Percentiles rank a stretch among this genome's conserved stretches.
phyloP scores from a whole-genome alignment of 1,140 invertebrate genomes.

The Caligus rogercresseyi region DNA sequence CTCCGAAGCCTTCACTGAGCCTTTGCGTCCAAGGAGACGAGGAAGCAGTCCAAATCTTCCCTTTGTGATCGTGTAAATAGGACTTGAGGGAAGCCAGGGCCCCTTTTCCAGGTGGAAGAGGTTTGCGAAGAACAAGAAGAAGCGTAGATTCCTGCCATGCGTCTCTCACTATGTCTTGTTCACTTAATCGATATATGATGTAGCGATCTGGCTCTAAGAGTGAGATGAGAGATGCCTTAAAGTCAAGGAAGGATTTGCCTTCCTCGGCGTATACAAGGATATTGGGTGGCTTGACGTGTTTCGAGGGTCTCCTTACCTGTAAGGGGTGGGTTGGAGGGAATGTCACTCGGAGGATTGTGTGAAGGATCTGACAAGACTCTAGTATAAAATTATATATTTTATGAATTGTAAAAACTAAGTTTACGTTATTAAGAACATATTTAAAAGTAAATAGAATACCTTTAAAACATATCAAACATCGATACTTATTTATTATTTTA shows the following conservation, averaged over 20 bases:
- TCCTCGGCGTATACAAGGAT: neutral
- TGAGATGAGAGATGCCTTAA: neutral
- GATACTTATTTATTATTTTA: no score
- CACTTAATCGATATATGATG: neutral
- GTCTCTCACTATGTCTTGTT: no score
- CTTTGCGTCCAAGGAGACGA: neutral
- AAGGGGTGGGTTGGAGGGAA: no score
- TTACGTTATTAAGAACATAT: no score
- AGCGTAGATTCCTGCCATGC: neutral
- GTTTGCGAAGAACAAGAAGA: neutral
- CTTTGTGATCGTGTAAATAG: neutral
- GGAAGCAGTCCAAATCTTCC: neutral
- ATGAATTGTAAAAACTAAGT: no score
- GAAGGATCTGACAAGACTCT: no score
- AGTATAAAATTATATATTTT: no score
- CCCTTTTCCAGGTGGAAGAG: neutral
- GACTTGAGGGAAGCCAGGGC: neutral
- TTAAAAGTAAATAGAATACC: no score
- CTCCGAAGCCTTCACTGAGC: neutral
- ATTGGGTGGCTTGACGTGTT: conserved; percentile 5
- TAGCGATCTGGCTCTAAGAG: neutral
- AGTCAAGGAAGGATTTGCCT: neutral
- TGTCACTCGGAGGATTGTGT: no score
- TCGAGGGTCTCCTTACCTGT: no score
- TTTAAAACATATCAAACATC: no score